Conservation (phyloP, 2,797 vertebrate species). For the Chelmon rostratus region DNA sequence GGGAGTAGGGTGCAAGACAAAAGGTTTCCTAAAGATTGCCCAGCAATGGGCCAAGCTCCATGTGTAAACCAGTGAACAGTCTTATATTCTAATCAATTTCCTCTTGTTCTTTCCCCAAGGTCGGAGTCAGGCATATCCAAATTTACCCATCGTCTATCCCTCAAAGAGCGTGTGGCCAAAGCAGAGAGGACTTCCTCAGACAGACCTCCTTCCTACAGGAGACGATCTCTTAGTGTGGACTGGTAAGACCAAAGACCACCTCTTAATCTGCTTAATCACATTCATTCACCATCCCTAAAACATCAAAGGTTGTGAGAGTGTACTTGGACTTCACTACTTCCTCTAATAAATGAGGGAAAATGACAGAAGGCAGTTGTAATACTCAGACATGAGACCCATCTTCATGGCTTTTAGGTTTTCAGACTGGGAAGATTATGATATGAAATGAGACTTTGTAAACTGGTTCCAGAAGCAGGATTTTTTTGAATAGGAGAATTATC, state of each 20-base stretch:
- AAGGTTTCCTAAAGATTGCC: neutral
- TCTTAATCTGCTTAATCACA: neutral
- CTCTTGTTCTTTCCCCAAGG: conserved; percentile 78
- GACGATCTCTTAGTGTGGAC: conserved; percentile 92
- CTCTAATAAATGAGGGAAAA: conserved; percentile 10
- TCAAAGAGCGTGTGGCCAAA: conserved; percentile 91
- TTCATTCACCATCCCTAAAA: neutral
- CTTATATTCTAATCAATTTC: conserved; percentile 3
- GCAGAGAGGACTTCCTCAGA: conserved; percentile 84
- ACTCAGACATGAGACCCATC: neutral
- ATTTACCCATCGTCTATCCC: conserved; percentile 90
- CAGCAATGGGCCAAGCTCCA: neutral
- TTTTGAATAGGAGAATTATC: neutral
- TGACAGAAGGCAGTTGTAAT: neutral
- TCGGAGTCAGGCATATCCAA: conserved; percentile 90
- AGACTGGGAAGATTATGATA: neutral
- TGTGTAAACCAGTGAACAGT: neutral
- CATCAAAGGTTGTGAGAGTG: neutral
- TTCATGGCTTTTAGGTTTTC: neutral
- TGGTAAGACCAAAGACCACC: conserved; percentile 83
- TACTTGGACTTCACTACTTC: neutral
- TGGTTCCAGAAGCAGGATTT: conserved; percentile 6
- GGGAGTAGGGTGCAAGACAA: neutral
- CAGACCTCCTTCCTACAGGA: conserved; percentile 86
- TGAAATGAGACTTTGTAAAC: conserved; percentile 2